phyloP scores from a whole-genome alignment of 2,113 vertebrate genomes.

The Phalacrocorax brasilianus region DNA sequence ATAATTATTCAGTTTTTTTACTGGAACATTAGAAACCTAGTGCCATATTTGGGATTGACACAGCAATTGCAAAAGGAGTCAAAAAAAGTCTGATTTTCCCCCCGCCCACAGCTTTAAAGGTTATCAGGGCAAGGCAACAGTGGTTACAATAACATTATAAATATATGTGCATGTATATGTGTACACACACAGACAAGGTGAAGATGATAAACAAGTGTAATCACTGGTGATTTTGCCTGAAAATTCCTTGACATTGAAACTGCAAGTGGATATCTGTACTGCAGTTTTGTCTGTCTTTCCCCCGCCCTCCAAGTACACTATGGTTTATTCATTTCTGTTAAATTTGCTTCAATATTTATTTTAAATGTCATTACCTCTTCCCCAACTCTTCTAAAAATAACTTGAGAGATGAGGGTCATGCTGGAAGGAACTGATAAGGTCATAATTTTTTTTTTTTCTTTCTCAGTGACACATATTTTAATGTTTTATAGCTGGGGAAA shows the following conservation, averaged over 20 bases:
- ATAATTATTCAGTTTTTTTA: not conserved
- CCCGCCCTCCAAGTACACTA: fast-evolving
- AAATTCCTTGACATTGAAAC: not conserved
- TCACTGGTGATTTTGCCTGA: not conserved
- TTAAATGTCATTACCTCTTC: not conserved
- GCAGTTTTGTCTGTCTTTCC: not conserved
- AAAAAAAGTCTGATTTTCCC: not conserved
- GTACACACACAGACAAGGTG: not conserved
- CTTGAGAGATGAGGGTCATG: not conserved
- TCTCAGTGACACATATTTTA: not conserved
- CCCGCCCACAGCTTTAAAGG: not conserved
- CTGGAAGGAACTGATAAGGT: not conserved
- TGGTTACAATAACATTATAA: not conserved
- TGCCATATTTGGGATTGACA: not conserved
- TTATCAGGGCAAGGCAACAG: not conserved
- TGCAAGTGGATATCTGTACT: not conserved
- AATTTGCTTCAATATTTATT: not conserved
- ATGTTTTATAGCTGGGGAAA: not conserved
- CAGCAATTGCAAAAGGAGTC: not conserved
- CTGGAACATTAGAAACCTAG: not conserved
- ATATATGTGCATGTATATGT: not conserved
- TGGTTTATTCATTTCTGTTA: not conserved
- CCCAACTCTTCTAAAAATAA: not conserved
- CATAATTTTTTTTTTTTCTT: constrained; percentile 1
- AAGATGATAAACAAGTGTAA: not conserved